These are phyloP conservation scores for Aphidius gifuensis DNA, from an alignment of 1,140 invertebrate species.

Conservation along the genomic window DNA sequence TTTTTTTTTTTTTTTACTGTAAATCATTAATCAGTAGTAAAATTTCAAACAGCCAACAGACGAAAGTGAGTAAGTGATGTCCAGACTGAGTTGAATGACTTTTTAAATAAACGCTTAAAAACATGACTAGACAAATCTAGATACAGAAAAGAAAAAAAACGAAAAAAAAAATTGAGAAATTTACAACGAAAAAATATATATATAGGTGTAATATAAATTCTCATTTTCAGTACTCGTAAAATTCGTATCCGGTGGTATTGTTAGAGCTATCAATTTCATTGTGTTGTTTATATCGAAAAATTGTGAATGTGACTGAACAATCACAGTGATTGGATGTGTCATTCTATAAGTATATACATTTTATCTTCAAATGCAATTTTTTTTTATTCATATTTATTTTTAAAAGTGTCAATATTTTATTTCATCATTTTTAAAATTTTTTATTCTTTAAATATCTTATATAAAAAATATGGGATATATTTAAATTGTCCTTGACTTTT, in stretches of 20 bases:
- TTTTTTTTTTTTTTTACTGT: too few species aligned
- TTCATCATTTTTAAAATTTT: too few species aligned
- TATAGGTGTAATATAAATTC: constrained; percentile 21
- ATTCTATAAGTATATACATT: too few species aligned
- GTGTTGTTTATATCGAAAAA: constrained; percentile 4
- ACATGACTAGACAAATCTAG: not conserved
- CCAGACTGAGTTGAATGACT: constrained; percentile 2
- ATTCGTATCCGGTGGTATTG: constrained; percentile 11
- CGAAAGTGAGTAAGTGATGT: not conserved
- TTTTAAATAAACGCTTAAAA: constrained; percentile 1
- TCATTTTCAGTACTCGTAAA: constrained; percentile 18
- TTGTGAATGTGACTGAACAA: not conserved
- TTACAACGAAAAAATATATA: constrained; percentile 1
- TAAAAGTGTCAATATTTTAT: too few species aligned
- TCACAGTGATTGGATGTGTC: constrained; percentile 3
- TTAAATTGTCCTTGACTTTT: too few species aligned
- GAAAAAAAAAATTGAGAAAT: constrained; percentile 6
- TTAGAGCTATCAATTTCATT: not conserved
- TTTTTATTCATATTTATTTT: too few species aligned
- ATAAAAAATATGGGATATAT: too few species aligned
- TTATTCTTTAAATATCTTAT: too few species aligned
- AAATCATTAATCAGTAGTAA: too few species aligned
- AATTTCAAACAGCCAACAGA: not conserved
- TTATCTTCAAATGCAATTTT: too few species aligned
- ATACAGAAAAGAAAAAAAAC: not conserved